Evolutionary conservation across 2,888 invertebrate genomes (phyloP).

Genomic region (Nomada fabriciana): DNA sequence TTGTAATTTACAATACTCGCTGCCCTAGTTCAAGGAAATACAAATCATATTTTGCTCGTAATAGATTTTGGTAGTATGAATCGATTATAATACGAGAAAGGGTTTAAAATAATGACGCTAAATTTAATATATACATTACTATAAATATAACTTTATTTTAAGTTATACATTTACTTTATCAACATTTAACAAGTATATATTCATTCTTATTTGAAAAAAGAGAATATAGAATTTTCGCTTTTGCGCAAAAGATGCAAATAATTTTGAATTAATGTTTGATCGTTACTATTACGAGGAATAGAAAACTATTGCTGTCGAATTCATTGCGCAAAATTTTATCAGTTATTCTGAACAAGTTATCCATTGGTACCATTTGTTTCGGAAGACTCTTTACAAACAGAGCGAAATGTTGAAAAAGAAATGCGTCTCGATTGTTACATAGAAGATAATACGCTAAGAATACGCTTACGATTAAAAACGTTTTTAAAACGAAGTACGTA

Average conservation of each 20-base stretch:
- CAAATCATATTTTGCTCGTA: not conserved
- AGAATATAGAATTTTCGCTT: not conserved
- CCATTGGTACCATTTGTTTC: conserved; percentile 11
- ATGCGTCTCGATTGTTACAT: conserved; percentile 34
- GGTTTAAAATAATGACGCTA: conserved; percentile 19
- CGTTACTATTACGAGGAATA: not conserved
- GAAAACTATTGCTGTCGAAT: not conserved
- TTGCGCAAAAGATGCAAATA: not conserved
- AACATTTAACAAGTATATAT: conserved; percentile 15
- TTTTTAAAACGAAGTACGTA: conserved; percentile 38
- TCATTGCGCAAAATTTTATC: conserved; percentile 23
- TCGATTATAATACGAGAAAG: conserved; percentile 13
- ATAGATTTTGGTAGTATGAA: not conserved
- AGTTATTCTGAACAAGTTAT: conserved; percentile 7
- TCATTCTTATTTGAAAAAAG: not conserved
- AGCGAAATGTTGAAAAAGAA: conserved; percentile 24
- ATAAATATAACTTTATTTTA: conserved; percentile 12
- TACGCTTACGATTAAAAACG: conserved; percentile 29
- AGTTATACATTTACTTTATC: not conserved
- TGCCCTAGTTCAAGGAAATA: not conserved
- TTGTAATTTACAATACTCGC: not conserved
- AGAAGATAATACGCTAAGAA: conserved; percentile 31
- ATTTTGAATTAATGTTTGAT: not conserved
- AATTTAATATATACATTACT: conserved; percentile 8
- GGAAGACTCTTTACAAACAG: not conserved